Evolutionary conservation across 1,140 invertebrate species (phyloP), one percentile per base, ranked within the genome.

Genomic region (Callitettix versicolor): DNA sequence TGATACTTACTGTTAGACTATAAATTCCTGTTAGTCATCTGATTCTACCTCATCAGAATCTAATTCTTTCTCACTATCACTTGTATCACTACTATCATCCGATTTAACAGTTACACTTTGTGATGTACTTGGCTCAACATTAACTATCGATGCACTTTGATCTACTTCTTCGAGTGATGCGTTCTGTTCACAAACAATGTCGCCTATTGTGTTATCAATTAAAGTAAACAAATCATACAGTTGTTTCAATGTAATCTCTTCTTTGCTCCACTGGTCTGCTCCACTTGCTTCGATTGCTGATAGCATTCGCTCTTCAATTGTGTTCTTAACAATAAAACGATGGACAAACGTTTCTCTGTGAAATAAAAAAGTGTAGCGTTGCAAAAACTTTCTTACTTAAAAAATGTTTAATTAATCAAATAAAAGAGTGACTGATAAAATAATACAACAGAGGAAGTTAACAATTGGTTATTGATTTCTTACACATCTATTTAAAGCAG

Each of bases 221-320:
- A 33, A 11, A 18, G 18, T 36, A 38, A 64, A 64, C n/a, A 64
- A 41, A 48, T 61, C 55, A 30, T 42, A 26, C 5, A 64, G 43
- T 24, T 62, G 54, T 24, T 48, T 12, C 1, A 64, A 22, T 9
- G 61, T 64, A 14, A 62, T 46, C 48, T 59, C 53, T 41, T 58
- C 57, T 14, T 52, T 55, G 12, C 47, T n/a, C 61, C 61, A 62
- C 26, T 59, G 44, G 5, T 55, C 53, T 33, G 41, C 34, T 34
- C 52, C 49, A 11, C 46, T 40, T 15, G 51, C 49, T n/a, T 58
- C 57, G 11, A 63, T 46, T 9, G 61, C 59, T 11, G 50, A 47
- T 1, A 58, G 17, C 55, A 88, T 81, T 38, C 76, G 74, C 63
- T 87, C 81, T 68, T 88, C 85, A 21, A 88, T 82, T 2, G 84